Percentiles rank a stretch among this genome's conserved stretches.
phyloP scores from a whole-genome alignment of 1,140 invertebrate species.

The Riptortus pedestris region DNA sequence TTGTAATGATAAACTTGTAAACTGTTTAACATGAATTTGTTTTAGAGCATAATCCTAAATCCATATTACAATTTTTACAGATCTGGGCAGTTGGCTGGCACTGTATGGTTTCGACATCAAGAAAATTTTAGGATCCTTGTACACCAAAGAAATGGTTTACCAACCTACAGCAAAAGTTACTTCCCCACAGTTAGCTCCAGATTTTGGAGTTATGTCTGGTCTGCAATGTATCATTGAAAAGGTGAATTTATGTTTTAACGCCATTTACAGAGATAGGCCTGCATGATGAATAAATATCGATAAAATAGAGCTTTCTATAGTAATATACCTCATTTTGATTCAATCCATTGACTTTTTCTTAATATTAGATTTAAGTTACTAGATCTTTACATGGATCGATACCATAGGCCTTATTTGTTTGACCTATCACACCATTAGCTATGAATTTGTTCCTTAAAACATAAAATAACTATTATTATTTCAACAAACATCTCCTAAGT shows the following conservation, averaged over 20 bases:
- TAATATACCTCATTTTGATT: too few relatives aligned
- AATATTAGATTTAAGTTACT: too few relatives aligned
- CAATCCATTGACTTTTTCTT: too few relatives aligned
- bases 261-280: neutral
- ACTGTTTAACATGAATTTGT: too few relatives aligned
- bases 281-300: neutral
- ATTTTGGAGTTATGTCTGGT: conserved; percentile 79
- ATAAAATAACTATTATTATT: neutral
- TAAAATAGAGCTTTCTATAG: conserved; percentile 14
- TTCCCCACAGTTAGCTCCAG: conserved; percentile 64
- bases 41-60: too few relatives aligned
- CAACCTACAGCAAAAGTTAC: conserved; percentile 62
- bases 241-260: conserved; percentile 35
- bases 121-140: conserved; percentile 72
- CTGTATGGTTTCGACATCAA: conserved; percentile 78
- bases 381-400: too few relatives aligned
- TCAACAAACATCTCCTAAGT: neutral
- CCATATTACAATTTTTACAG: too few relatives aligned
- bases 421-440: too few relatives aligned
- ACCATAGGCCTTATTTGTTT: too few relatives aligned
- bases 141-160: conserved; percentile 63
- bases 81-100: conserved; percentile 70
- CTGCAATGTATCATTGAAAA: conserved; percentile 76
- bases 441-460: too few relatives aligned
- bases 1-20: too few relatives aligned